phyloP scores from a whole-genome alignment of 2,113 vertebrate species.

The Silurus glanis region DNA sequence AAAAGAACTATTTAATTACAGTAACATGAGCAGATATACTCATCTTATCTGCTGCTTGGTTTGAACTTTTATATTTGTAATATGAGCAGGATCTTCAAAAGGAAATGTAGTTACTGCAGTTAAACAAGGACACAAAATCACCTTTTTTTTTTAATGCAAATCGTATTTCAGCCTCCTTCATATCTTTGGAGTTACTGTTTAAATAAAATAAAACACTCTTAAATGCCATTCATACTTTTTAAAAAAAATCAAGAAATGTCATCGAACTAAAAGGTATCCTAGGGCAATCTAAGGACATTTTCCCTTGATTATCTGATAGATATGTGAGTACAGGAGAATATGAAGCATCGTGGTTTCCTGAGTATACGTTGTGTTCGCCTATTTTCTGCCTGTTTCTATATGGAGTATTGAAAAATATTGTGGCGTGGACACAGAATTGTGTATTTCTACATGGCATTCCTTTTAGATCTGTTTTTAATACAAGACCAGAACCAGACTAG shows the following conservation, averaged over 20 bases:
- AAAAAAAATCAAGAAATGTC: not conserved
- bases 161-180: not conserved
- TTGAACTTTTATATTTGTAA: not conserved
- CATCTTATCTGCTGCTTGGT: not conserved
- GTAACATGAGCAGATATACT: too few species aligned
- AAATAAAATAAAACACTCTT: not conserved
- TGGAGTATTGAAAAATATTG: not conserved
- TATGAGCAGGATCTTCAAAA: not conserved
- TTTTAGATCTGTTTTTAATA: not conserved
- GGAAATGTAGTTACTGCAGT: not conserved
- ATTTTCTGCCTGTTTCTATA: not conserved
- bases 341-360: not conserved
- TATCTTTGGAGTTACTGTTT: not conserved
- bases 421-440: not conserved
- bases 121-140: not conserved
- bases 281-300: not conserved
- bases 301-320: not conserved
- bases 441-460: not conserved
- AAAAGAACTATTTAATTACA: too few species aligned
- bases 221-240: not conserved
- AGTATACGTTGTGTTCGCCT: not conserved
- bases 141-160: too few species aligned
- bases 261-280: not conserved
- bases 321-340: not conserved
- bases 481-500: not conserved